Evolutionary conservation across 2,113 vertebrate species (phyloP), one percentile per base, ranked within the genome.

Genomic region (Ptyas mucosa): DNA sequence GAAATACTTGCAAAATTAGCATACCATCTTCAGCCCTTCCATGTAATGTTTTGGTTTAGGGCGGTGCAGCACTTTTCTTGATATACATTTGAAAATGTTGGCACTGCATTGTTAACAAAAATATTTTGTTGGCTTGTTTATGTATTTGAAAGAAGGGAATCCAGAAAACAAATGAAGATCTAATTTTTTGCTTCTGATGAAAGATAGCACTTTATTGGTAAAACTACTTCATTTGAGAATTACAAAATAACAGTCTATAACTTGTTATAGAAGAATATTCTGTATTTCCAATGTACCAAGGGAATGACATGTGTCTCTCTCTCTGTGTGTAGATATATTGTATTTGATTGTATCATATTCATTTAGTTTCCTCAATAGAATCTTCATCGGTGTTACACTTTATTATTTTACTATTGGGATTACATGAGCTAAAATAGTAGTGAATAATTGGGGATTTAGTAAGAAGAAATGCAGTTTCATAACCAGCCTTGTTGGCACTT

Each of bases 401-500:
- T 49, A 49, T 5, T 12, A 7, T 46, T n/a, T 90, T 92, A 3
- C 51, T 92, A 91, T 92, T 53, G 91, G 52, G 91, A 96, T 94
- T 94, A 96, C 94, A 91, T 92, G 57, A 95, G 87, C 91, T 93
- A 94, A 95, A 96, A 90, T 8, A 87, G 94, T 89, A 93, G 95
- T 86, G 93, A 93, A 92, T 92, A 95, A 94, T 93, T n/a, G 91
- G 94, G 90, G 95, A 96, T 89, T 93, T 95, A 93, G 92, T 94
- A 93, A 91, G 89, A 96, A 95, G 18, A 81, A 81, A 81, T 43
- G 12, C 92, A 93, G 95, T 93, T 95, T 94, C 94, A 94, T 81
- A 94, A 94, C 94, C 92, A 93, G 93, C 94, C 94, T 97, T 96
- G 94, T 91, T 92, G 94, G 94, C 88, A 61, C 91, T 94, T 92